Percentiles rank a stretch among this genome's conserved stretches.
Evolutionary conservation across 2,797 vertebrate genomes (phyloP).

Genomic region (Enteromius afrohamiltoni): DNA sequence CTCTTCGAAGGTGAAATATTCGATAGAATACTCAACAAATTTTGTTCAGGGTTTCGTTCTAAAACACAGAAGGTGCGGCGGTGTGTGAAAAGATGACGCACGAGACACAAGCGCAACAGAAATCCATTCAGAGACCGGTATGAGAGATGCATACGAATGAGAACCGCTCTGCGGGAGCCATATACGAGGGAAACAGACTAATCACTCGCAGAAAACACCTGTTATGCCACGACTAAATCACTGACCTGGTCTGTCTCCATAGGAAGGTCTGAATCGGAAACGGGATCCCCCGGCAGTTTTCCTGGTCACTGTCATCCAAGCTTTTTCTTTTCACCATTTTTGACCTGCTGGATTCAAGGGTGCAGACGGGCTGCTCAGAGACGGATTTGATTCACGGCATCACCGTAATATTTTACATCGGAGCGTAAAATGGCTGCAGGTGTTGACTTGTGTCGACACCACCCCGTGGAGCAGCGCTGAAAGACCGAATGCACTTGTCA

Average conservation of each 20-base stretch:
- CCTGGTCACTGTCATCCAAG: constrained; percentile 92
- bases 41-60: neutral
- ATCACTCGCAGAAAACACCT: constrained; percentile 69
- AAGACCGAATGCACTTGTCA: constrained; percentile 16
- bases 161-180: constrained; percentile 1
- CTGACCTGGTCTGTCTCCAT: constrained; percentile 97
- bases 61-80: neutral
- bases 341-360: constrained; percentile 25
- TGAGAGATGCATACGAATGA: constrained; percentile 39
- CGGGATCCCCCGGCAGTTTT: constrained; percentile 91
- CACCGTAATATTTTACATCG: constrained; percentile 67
- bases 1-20: constrained; percentile 8
- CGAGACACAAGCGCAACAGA: constrained; percentile 20
- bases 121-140: constrained; percentile 18
- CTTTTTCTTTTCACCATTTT: constrained; percentile 98
- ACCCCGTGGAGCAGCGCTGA: constrained; percentile 16
- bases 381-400: constrained; percentile 69
- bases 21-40: neutral
- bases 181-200: neutral
- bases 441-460: constrained; percentile 59
- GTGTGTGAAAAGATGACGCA: constrained; percentile 36
- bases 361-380: constrained; percentile 41
- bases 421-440: constrained; percentile 86
- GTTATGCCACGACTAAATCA: constrained; percentile 66
- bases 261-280: constrained; percentile 98